Conservation (phyloP, 2,888 invertebrate species). For the Altica lythri region DNA sequence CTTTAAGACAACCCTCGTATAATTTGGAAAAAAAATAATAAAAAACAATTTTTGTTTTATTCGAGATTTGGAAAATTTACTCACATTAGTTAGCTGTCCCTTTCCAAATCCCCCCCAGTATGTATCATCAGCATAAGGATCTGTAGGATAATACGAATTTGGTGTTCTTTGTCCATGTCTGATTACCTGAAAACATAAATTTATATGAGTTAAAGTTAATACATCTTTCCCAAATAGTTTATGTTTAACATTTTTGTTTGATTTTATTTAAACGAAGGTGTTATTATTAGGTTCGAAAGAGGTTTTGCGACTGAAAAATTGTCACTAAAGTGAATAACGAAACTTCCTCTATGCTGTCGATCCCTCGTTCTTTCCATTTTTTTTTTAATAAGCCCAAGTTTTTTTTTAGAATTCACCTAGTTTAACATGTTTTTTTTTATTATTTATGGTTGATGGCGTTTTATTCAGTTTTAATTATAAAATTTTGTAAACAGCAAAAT, state of each 20-base stretch:
- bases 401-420: too few species aligned
- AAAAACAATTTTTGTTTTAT: neutral
- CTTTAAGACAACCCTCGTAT: neutral
- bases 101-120: slow-evolving; percentile 24
- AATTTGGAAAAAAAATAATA: neutral
- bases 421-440: too few species aligned
- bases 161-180: slow-evolving; percentile 35
- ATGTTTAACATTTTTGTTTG: neutral
- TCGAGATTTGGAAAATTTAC: slow-evolving; percentile 4
- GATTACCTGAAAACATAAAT: slow-evolving; percentile 25
- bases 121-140: slow-evolving; percentile 25
- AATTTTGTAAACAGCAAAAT: too few species aligned
- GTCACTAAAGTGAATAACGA: too few species aligned
- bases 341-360: too few species aligned
- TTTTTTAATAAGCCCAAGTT: too few species aligned
- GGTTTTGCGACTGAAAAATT: too few species aligned
- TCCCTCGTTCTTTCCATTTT: too few species aligned
- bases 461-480: too few species aligned
- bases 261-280: neutral
- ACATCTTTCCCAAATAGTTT: neutral
- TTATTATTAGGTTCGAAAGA: too few species aligned
- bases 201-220: slow-evolving; percentile 7
- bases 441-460: too few species aligned
- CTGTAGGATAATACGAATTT: slow-evolving; percentile 15
- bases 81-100: slow-evolving; percentile 34